These are phyloP conservation scores for Phortica magna DNA, from an alignment of 2,888 invertebrate species.

Conservation along the genomic window DNA sequence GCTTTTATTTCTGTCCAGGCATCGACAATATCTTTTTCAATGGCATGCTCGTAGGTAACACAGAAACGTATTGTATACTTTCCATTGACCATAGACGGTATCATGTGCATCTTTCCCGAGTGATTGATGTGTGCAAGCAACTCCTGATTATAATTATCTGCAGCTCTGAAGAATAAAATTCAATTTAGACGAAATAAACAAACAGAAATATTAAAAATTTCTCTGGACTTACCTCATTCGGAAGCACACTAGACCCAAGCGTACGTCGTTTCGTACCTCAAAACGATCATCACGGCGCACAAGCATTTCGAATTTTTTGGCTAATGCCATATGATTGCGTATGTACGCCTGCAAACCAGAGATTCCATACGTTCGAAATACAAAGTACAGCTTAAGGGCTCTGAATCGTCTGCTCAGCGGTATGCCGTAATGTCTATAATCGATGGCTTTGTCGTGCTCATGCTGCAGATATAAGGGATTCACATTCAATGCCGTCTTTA, in stretches of 20 bases:
- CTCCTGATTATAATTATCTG: constrained; percentile 86
- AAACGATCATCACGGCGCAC: constrained; percentile 85
- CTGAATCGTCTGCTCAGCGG: constrained; percentile 91
- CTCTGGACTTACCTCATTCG: constrained; percentile 79
- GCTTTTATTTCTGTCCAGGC: constrained; percentile 83
- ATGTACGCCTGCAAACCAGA: constrained; percentile 90
- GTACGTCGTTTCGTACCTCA: constrained; percentile 87
- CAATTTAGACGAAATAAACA: neutral
- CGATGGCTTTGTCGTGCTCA: constrained; percentile 85
- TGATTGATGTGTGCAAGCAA: constrained; percentile 89
- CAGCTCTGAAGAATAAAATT: constrained; percentile 77
- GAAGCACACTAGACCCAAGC: constrained; percentile 88
- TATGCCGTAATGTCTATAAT: constrained; percentile 91
- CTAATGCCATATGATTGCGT: constrained; percentile 87
- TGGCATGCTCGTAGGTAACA: constrained; percentile 88
- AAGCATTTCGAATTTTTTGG: constrained; percentile 85
- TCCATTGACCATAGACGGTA: constrained; percentile 87
- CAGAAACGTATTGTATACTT: constrained; percentile 89
- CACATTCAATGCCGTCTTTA: constrained; percentile 90
- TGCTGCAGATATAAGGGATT: constrained; percentile 92
- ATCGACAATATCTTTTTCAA: constrained; percentile 84
- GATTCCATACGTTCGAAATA: constrained; percentile 88
- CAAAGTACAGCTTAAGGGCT: constrained; percentile 93
- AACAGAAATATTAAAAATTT: neutral
- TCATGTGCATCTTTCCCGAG: constrained; percentile 91